phyloP scores from a whole-genome alignment of 23 tunicate species.

The Ascidia mentula region DNA sequence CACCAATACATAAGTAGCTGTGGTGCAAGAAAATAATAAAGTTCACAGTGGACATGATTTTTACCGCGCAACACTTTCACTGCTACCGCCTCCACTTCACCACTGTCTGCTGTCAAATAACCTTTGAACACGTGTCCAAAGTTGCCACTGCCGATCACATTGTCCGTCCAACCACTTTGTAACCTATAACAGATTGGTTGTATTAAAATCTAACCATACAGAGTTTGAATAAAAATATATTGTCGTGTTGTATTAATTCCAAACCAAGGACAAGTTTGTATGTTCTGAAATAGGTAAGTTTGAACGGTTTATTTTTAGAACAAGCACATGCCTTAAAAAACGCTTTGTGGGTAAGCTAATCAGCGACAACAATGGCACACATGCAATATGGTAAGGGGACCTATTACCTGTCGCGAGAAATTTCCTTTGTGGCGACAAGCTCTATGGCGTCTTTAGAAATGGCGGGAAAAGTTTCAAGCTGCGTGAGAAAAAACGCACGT shows the following conservation, averaged over 20 bases:
- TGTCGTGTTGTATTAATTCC: too few relatives aligned
- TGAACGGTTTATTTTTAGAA: too few relatives aligned
- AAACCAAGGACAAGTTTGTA: too few relatives aligned
- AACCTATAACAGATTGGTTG: not conserved
- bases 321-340: too few relatives aligned
- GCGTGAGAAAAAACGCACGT: not conserved
- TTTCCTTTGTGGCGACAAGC: conserved; percentile 33
- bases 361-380: not conserved
- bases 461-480: conserved; percentile 15
- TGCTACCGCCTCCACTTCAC: conserved; percentile 31
- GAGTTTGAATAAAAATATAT: too few relatives aligned
- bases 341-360: not conserved
- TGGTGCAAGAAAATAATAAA: not conserved
- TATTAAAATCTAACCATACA: too few relatives aligned
- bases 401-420: conserved; percentile 39
- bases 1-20: not conserved
- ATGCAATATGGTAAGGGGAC: not conserved
- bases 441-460: conserved; percentile 34
- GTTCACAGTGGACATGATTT: not conserved
- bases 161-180: not conserved
- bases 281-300: too few relatives aligned
- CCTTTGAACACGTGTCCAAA: conserved; percentile 85
- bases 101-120: not conserved
- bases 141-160: conserved; percentile 72
- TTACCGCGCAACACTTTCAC: conserved; percentile 54